Conservation (phyloP, 2,113 vertebrate genomes). For the Heterochromis multidens region DNA sequence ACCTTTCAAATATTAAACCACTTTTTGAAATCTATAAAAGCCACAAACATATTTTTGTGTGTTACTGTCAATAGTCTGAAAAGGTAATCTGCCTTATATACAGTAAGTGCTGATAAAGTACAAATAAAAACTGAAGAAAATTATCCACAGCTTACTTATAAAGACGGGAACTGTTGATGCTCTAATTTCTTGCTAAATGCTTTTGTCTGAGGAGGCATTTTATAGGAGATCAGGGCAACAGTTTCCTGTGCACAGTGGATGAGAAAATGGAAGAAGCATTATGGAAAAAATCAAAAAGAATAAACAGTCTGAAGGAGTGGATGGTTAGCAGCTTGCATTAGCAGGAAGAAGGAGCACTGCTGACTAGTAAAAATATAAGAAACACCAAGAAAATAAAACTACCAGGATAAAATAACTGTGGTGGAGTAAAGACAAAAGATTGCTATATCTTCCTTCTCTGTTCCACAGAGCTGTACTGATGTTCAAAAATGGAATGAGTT, state of each 20-base stretch:
- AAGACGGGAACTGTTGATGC: background rate
- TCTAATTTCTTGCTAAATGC: background rate
- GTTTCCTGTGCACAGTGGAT: background rate
- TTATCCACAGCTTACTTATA: background rate
- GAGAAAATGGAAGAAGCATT: background rate
- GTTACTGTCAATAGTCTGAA: too few species aligned
- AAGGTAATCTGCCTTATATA: background rate
- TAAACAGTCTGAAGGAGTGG: background rate
- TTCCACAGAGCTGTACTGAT: background rate
- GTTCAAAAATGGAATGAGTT: too few species aligned
- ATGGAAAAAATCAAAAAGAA: background rate
- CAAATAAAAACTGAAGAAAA: background rate
- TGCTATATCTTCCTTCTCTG: background rate
- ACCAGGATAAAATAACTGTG: background rate
- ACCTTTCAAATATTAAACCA: background rate
- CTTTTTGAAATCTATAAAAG: too few species aligned
- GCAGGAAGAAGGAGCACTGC: background rate
- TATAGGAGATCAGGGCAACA: background rate
- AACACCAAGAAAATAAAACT: background rate
- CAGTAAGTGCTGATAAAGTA: background rate
- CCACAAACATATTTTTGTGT: too few species aligned
- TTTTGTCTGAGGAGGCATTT: background rate
- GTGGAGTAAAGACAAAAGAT: background rate
- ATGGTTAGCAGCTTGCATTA: background rate
- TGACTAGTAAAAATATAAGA: background rate